A percentile compares a stretch with the other conserved stretches of the same genome.
phyloP scores from a whole-genome alignment of 2,113 vertebrate genomes.

The Nansenia antarctica region DNA sequence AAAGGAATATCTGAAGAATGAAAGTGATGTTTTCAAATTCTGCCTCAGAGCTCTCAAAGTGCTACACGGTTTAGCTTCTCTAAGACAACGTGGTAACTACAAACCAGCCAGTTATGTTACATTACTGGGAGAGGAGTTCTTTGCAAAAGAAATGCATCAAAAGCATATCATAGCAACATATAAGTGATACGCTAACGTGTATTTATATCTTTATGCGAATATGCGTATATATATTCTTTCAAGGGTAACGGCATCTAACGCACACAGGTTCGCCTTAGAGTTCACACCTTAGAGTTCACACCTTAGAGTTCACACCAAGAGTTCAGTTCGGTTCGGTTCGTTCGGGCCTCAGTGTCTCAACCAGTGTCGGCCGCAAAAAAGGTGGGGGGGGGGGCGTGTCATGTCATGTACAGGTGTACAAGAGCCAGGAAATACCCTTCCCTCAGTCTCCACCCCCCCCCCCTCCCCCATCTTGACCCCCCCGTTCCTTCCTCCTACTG shows the following conservation, averaged over 20 bases:
- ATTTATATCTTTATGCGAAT: constrained; percentile 38
- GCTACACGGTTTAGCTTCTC: constrained; percentile 41
- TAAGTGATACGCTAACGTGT: constrained; percentile 59
- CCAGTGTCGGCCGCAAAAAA: constrained; percentile 15
- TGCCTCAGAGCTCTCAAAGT: constrained; percentile 30
- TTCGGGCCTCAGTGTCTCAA: constrained; percentile 47
- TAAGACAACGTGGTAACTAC: constrained; percentile 40
- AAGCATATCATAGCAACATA: constrained; percentile 28
- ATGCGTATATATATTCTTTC: constrained; percentile 30
- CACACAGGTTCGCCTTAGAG: constrained; percentile 38
- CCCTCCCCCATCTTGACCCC: constrained; percentile 55
- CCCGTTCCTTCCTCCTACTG: constrained; percentile 79
- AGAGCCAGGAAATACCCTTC: constrained; percentile 3
- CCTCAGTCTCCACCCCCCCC: not conserved
- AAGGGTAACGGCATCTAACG: constrained; percentile 42
- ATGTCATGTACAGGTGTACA: no score
- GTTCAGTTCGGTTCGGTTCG: constrained; percentile 56
- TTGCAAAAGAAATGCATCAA: constrained; percentile 36
- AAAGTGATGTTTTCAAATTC: constrained; percentile 41
- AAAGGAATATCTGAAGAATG: constrained; percentile 63
- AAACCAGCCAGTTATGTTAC: constrained; percentile 32
- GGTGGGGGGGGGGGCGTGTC: no score
- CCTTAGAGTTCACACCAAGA: constrained; percentile 41
- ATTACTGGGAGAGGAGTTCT: constrained; percentile 20
- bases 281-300: constrained; percentile 43